A percentile compares a stretch with the other conserved stretches of the same genome.
Evolutionary conservation across 2,888 invertebrate species (phyloP).

Genomic region (Philonicus albiceps): DNA sequence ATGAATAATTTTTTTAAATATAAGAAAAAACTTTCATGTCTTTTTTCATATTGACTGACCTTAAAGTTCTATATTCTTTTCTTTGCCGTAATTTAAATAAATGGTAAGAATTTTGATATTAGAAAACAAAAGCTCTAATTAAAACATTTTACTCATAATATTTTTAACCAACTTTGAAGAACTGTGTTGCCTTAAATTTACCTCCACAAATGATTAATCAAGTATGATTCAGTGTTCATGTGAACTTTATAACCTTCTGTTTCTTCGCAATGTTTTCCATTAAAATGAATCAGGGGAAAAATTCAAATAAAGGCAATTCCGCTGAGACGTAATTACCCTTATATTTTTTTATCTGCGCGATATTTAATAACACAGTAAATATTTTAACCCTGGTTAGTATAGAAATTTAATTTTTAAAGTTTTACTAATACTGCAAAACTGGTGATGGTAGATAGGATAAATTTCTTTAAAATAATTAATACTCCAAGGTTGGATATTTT

Average conservation of each 20-base stretch:
- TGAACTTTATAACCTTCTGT: not conserved
- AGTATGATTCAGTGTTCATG: not conserved
- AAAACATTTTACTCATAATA: not conserved
- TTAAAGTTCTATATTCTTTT: not conserved
- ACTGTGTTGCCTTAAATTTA: not conserved
- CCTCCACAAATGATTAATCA: not conserved
- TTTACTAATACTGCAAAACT: not conserved
- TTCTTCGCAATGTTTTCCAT: not conserved
- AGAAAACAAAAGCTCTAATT: not conserved
- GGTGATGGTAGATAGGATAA: not conserved
- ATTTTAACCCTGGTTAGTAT: not conserved
- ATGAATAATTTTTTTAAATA: too few relatives aligned
- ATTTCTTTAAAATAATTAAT: not conserved
- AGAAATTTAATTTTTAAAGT: not conserved
- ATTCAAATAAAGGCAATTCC: not conserved
- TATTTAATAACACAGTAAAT: not conserved
- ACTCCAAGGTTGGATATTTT: not conserved
- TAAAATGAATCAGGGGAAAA: not conserved
- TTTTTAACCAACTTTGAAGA: not conserved
- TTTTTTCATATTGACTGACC: not conserved
- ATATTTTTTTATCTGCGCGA: not conserved
- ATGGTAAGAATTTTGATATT: too few relatives aligned
- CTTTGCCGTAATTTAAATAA: too few relatives aligned
- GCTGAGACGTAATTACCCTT: not conserved
- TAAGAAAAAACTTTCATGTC: too few relatives aligned